Percentiles rank a stretch among this genome's conserved stretches.
Evolutionary conservation across 2,888 invertebrate genomes (phyloP).

Genomic region (Pedicia rivosa): DNA sequence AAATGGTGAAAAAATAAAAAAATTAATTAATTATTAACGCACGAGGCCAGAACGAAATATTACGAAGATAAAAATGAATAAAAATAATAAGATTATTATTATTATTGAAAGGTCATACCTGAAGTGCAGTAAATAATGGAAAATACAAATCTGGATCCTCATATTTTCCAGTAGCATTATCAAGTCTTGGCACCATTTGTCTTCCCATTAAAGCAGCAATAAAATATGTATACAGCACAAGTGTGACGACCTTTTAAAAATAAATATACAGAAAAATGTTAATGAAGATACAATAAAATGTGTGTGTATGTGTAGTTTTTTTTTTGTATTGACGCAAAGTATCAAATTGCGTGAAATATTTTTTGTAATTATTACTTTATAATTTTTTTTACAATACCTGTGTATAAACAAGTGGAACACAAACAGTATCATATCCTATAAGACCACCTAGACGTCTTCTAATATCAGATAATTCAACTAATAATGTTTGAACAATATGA

Average conservation of each 20-base stretch:
- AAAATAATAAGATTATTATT: too few relatives aligned
- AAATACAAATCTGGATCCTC: slow-evolving; percentile 72
- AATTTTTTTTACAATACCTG: slow-evolving; percentile 55
- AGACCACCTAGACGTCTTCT: slow-evolving; percentile 66
- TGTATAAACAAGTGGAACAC: slow-evolving; percentile 82
- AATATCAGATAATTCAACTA: slow-evolving; percentile 80
- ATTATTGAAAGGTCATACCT: slow-evolving; percentile 45
- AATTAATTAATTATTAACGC: too few relatives aligned
- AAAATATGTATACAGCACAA: slow-evolving; percentile 83
- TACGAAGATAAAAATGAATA: too few relatives aligned
- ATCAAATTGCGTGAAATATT: too few relatives aligned
- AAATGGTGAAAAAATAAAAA: too few relatives aligned
- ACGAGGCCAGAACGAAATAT: too few relatives aligned
- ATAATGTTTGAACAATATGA: slow-evolving; percentile 80
- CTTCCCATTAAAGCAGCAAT: slow-evolving; percentile 75
- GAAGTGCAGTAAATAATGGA: slow-evolving; percentile 77
- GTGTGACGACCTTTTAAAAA: slow-evolving; percentile 66
- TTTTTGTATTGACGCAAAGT: too few relatives aligned
- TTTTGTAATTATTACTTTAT: too few relatives aligned
- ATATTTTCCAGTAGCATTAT: slow-evolving; percentile 32
- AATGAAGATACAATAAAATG: too few relatives aligned
- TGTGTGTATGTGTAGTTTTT: too few relatives aligned
- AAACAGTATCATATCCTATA: slow-evolving; percentile 82
- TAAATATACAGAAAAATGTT: slow-evolving; percentile 5
- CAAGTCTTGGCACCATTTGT: slow-evolving; percentile 53